These are phyloP conservation scores for Luehdorfia chinensis DNA, from an alignment of 1,140 invertebrate species.

Conservation along the genomic window DNA sequence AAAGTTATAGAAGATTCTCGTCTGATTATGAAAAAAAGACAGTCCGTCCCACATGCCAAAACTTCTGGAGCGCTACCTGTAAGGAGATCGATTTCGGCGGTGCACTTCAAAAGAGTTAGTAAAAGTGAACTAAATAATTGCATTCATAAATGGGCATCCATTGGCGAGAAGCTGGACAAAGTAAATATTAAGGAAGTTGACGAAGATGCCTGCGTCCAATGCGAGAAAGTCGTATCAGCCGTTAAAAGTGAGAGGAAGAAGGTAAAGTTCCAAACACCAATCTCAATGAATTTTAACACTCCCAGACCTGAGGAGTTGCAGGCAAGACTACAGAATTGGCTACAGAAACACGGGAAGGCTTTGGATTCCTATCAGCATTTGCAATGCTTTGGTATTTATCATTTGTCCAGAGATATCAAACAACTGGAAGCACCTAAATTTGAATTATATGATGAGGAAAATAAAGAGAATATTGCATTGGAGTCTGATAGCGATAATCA, in stretches of 20 bases:
- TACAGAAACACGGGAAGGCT: constrained; percentile 71
- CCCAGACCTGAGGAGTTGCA: constrained; percentile 63
- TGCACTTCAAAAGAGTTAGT: constrained; percentile 66
- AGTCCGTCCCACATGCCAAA: constrained; percentile 38
- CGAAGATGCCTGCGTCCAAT: constrained; percentile 49
- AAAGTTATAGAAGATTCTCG: constrained; percentile 42
- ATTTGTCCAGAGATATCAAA: constrained; percentile 34
- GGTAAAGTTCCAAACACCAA: constrained; percentile 62
- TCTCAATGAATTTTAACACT: constrained; percentile 52
- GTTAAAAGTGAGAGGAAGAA: constrained; percentile 68
- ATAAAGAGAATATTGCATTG: constrained; percentile 76
- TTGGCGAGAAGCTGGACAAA: constrained; percentile 60
- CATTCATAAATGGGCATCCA: constrained; percentile 64
- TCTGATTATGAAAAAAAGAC: constrained; percentile 43
- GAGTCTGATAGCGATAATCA: constrained; percentile 66
- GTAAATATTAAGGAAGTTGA: constrained; percentile 50
- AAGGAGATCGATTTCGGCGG: constrained; percentile 67
- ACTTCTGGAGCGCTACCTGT: constrained; percentile 27
- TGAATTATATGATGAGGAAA: constrained; percentile 61
- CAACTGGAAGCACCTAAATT: constrained; percentile 28
- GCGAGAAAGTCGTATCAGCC: constrained; percentile 52
- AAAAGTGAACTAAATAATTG: constrained; percentile 58
- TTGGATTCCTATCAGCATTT: constrained; percentile 74
- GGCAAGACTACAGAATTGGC: constrained; percentile 69
- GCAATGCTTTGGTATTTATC: constrained; percentile 72